A percentile compares a stretch with the other conserved stretches of the same genome.
phyloP scores from a whole-genome alignment of 2,888 invertebrate genomes.

The Agonopterix alstromeriana region DNA sequence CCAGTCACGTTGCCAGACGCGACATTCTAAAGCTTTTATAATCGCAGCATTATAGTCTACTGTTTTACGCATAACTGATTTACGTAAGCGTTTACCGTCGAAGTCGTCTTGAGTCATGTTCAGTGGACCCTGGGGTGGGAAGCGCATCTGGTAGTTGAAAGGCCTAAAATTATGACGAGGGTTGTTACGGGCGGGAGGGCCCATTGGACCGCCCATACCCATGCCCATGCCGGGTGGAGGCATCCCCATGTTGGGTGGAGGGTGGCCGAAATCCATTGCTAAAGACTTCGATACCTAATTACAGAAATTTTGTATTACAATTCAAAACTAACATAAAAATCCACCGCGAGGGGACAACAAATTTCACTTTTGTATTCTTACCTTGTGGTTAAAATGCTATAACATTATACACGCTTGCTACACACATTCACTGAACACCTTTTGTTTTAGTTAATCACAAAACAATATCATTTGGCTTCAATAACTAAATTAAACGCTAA shows the following conservation, averaged over 20 bases:
- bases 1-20: conserved; percentile 96
- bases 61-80: conserved; percentile 98
- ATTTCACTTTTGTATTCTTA: conserved; percentile 30
- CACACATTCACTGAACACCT: conserved; percentile 39
- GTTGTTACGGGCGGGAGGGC: conserved; percentile 58
- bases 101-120: conserved; percentile 92
- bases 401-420: conserved; percentile 51
- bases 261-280: conserved; percentile 69
- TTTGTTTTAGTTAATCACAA: conserved; percentile 20
- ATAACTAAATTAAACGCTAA: conserved; percentile 46
- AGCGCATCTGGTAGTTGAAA: conserved; percentile 70
- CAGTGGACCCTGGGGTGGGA: conserved; percentile 74
- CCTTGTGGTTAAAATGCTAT: conserved; percentile 52
- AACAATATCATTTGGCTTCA: conserved; percentile 30
- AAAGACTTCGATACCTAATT: conserved; percentile 66
- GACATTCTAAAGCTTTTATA: conserved; percentile 92
- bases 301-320: conserved; percentile 54
- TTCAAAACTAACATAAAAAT: conserved; percentile 18
- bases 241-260: conserved; percentile 63
- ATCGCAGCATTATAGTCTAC: conserved; percentile 98
- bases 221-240: conserved; percentile 57
- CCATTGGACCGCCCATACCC: conserved; percentile 33
- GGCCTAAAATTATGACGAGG: conserved; percentile 70
- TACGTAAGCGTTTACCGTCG: conserved; percentile 96
- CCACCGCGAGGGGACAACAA: neutral